These are phyloP conservation scores for Anastatus disparis DNA, from an alignment of 1,140 invertebrate species.

Conservation along the genomic window DNA sequence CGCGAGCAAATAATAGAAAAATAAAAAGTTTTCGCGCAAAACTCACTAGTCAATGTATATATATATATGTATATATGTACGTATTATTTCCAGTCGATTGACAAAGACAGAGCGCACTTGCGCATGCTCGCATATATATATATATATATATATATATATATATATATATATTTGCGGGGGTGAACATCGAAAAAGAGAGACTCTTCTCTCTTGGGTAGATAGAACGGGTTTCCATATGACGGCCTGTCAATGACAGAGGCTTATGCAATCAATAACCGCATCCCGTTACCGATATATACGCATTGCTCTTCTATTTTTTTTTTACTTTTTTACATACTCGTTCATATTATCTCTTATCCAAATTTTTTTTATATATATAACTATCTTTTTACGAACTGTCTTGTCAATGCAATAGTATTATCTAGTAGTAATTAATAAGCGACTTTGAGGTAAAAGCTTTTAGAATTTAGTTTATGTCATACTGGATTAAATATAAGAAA, in stretches of 20 bases:
- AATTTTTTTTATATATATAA: no score
- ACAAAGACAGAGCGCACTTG: slow-evolving; percentile 23
- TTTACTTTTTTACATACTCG: no score
- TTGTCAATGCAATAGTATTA: no score
- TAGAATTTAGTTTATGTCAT: no score
- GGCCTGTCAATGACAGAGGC: slow-evolving; percentile 60
- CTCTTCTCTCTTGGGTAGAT: neutral
- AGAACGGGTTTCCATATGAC: slow-evolving; percentile 48
- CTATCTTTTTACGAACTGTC: no score
- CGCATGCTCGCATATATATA: neutral
- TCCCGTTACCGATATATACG: slow-evolving; percentile 54
- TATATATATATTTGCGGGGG: neutral
- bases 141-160: neutral
- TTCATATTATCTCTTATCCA: no score
- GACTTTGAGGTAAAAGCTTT: no score
- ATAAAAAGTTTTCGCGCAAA: slow-evolving; percentile 9
- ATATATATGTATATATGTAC: neutral
- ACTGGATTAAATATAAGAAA: no score
- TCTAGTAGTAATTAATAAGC: no score
- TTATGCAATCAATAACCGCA: slow-evolving; percentile 63
- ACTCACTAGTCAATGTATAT: neutral
- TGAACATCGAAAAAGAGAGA: slow-evolving; percentile 8
- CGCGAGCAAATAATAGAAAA: slow-evolving; percentile 30
- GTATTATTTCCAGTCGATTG: slow-evolving; percentile 21
- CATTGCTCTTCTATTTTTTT: no score